phyloP scores from a whole-genome alignment of 2,888 invertebrate species.

The Lasius platythorax region DNA sequence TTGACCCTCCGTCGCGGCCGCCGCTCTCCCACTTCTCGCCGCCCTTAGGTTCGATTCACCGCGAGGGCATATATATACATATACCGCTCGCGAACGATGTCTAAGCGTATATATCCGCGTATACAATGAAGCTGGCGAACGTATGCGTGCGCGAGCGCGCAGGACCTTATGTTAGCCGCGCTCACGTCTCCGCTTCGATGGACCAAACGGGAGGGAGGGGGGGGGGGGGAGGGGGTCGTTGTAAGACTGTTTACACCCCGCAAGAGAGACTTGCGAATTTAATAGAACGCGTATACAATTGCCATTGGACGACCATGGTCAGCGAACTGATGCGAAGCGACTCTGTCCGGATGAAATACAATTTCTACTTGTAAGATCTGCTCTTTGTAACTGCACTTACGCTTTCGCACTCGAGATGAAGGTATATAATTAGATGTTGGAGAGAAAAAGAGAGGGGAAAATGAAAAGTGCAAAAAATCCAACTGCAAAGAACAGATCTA shows the following conservation, averaged over 20 bases:
- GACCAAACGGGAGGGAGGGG: background rate
- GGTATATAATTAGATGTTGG: background rate
- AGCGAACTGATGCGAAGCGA: background rate
- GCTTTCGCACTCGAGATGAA: background rate
- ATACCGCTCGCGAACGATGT: background rate
- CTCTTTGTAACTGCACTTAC: background rate
- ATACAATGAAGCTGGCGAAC: background rate
- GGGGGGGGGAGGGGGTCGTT: constrained; percentile 45
- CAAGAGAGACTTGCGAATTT: constrained; percentile 66
- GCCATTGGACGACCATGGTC: background rate
- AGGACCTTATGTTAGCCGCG: background rate
- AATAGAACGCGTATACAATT: constrained; percentile 28
- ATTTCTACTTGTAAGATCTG: background rate
- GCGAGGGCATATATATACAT: background rate
- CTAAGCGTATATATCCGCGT: background rate
- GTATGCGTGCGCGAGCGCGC: background rate
- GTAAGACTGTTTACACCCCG: constrained; percentile 64
- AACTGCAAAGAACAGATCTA: background rate
- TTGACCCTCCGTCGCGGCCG: constrained; percentile 73
- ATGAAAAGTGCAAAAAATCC: background rate
- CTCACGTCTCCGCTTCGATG: background rate
- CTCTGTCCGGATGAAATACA: background rate
- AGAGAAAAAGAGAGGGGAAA: background rate
- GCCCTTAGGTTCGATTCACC: constrained; percentile 74
- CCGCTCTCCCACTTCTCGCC: constrained; percentile 66